phyloP scores from a whole-genome alignment of 2,113 vertebrate species.

The Zosterops japonicus region DNA sequence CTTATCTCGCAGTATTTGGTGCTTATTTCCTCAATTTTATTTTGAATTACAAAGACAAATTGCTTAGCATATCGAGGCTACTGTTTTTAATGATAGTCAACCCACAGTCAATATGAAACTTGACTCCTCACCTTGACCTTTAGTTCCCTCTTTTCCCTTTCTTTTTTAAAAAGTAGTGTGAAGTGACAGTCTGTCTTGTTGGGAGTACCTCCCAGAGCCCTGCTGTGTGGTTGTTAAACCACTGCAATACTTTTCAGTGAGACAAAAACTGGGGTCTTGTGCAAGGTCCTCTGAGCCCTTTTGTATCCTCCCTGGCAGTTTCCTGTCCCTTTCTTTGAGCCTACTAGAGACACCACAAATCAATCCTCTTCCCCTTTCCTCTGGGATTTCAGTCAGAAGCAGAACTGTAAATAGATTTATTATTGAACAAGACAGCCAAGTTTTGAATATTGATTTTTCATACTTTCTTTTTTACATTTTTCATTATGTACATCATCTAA shows the following conservation, averaged over 20 bases:
- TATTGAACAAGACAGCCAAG: neutral
- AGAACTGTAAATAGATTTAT: neutral
- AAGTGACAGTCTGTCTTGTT: neutral
- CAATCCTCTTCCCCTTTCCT: neutral
- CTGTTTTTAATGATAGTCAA: neutral
- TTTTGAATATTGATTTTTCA: conserved; percentile 24
- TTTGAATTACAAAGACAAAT: conserved; percentile 27
- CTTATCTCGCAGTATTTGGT: neutral
- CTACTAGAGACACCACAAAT: neutral
- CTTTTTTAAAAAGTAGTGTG: neutral
- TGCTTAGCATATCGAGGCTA: neutral
- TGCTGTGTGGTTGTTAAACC: neutral
- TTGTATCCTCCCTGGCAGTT: neutral
- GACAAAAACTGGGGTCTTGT: neutral
- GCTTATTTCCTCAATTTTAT: conserved; percentile 6
- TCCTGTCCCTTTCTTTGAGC: neutral
- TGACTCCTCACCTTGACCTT: neutral
- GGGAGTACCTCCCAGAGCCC: neutral
- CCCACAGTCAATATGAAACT: neutral
- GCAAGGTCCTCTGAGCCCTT: neutral
- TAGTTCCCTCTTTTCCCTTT: neutral
- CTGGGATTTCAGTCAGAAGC: neutral
- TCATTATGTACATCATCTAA: neutral
- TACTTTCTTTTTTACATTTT: neutral
- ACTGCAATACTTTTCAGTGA: neutral